Percentiles rank a stretch among this genome's conserved stretches.
phyloP scores from a whole-genome alignment of 2,113 vertebrate genomes.

The Collichthys lucidus region DNA sequence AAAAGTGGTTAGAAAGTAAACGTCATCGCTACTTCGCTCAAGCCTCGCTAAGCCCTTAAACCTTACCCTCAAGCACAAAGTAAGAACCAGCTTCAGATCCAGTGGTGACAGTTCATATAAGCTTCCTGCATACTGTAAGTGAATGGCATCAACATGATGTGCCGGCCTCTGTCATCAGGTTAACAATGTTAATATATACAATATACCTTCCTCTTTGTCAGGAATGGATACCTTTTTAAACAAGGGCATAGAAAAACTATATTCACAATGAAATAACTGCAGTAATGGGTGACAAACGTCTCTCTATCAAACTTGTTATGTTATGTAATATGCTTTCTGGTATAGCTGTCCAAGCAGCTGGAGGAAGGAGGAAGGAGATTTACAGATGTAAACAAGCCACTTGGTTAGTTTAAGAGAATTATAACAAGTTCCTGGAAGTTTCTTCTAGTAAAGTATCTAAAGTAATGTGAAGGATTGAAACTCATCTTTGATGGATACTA shows the following conservation, averaged over 20 bases:
- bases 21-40: neutral
- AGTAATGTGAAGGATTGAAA: neutral
- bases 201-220: neutral
- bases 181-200: neutral
- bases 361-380: neutral
- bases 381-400: neutral
- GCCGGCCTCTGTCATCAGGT: conserved; percentile 9
- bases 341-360: neutral
- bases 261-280: neutral
- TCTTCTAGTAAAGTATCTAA: too few relatives aligned
- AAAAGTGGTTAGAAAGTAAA: neutral
- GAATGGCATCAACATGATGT: neutral
- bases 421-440: neutral
- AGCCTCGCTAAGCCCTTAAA: neutral
- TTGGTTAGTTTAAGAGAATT: neutral
- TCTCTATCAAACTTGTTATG: neutral
- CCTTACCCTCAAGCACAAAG: neutral
- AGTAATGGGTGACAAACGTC: neutral
- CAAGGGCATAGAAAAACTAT: neutral
- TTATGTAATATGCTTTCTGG: too few relatives aligned
- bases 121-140: neutral
- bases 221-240: neutral
- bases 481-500: too few relatives aligned
- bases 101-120: neutral
- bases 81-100: neutral